phyloP scores from a whole-genome alignment of 1,140 invertebrate species.

The Scaptomyza montana region DNA sequence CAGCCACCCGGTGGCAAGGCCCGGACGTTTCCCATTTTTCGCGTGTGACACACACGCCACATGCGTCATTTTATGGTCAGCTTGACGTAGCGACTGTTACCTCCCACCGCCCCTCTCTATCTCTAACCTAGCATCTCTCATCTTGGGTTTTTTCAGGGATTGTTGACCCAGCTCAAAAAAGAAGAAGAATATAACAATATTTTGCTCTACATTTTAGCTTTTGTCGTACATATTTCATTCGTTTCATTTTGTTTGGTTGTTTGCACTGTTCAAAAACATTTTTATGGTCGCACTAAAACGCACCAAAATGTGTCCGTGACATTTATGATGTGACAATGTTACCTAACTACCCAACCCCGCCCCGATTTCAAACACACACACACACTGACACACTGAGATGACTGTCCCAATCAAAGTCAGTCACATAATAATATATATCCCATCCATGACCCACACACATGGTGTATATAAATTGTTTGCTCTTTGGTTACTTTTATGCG shows the following conservation, averaged over 20 bases:
- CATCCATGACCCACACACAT: background rate
- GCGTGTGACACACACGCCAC: slow-evolving; percentile 23
- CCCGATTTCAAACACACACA: no score
- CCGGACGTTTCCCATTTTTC: background rate
- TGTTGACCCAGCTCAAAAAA: slow-evolving; percentile 68
- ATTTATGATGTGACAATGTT: slow-evolving; percentile 79
- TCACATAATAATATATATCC: background rate
- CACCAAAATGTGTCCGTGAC: slow-evolving; percentile 72
- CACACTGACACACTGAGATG: no score
- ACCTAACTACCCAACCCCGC: slow-evolving; percentile 41
- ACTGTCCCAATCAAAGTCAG: background rate
- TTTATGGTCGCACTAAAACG: slow-evolving; percentile 71
- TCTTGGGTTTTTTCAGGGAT: slow-evolving; percentile 11
- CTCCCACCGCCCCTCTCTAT: background rate
- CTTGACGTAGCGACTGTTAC: slow-evolving; percentile 26
- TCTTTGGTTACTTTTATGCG: slow-evolving; percentile 62
- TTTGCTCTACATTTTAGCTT: slow-evolving; percentile 32
- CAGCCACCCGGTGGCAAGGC: slow-evolving; percentile 25
- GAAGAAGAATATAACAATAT: slow-evolving; percentile 15
- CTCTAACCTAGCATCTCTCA: slow-evolving; percentile 15
- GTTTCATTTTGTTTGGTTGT: slow-evolving; percentile 63
- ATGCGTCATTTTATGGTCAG: slow-evolving; percentile 53
- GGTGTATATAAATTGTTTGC: slow-evolving; percentile 49
- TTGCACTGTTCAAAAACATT: slow-evolving; percentile 67
- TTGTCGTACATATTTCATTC: slow-evolving; percentile 19